Base-by-base conservation (phyloP, 2,888 invertebrate genomes). In the Cheilosia scutellata region DNA sequence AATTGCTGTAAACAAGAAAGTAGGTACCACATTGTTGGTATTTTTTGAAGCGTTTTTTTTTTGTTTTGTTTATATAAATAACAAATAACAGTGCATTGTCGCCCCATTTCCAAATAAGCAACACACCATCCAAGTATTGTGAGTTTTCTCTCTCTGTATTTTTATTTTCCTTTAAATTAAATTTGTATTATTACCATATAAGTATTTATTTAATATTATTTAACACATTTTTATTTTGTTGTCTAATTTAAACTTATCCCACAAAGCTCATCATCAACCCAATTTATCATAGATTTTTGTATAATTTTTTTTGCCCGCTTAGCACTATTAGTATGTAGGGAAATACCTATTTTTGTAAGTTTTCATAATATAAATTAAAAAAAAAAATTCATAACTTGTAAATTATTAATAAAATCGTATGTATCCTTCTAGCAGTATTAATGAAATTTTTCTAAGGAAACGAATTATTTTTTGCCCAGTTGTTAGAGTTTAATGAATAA, bases 201-300 rank as follows among this genome's bases (percentile, higher is more conserved):
- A 86, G 86, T 86, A 86, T 86, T 86, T 86, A 86, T 86, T 86
- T 68, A 82, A 82, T 86, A 63, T 86, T 77, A 86, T 86, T 79
- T 63, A 79, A 79, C 29, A 42, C 29, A 33, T 49, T 74, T 70
- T 74, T 70, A 51, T 65, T 49, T 47, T 60, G 33, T 65, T 55
- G 68, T 58, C 47, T 58, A 44, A 49, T 49, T 49, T 16, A 66
- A 65, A 51, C 9, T 33, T 53, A 57, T 57, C 47, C 63, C 44
- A 70, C 16, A 77, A 66, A 51, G 13, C 58, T 71, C 37, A 37
- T 76, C 65, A 82, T 42, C 40, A 66, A n/a, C 55, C 66, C 70
- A 77, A 66, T 65, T 66, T 27, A 53, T 51, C 51, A 29, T 11
- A 53, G 6, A 55, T 70, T 51, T 60, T 51, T 58, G 42, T 60